Evolutionary conservation across 2,113 vertebrate species (phyloP), one percentile per base, ranked within the genome.

Genomic region (Pseudorhombus dupliciocellatus): DNA sequence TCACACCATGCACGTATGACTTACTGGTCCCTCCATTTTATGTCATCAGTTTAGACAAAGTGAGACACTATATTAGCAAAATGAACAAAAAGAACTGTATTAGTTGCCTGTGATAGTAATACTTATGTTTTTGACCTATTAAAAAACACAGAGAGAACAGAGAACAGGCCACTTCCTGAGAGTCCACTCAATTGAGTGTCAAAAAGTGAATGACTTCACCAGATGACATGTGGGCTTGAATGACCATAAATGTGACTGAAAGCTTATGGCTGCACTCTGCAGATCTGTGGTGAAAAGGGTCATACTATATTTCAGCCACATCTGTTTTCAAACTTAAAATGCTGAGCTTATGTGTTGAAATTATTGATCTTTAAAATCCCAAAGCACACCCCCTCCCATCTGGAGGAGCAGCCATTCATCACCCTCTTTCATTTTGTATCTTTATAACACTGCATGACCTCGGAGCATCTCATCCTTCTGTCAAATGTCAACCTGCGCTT

Each of bases 291-390:
- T 21, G 20, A 50, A 44, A 20, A 53, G 22, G 11, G 44, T 68
- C 40, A 1, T 48, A 50, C 42, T 25, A 25, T 46, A 12, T 51
- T 75, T 73, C 28, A 75, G 16, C 21, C 42, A 77, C 69, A 77
- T 85, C 66, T 78, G 57, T 52, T 67, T 51, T 75, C 31, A 11
- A 42, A 58, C 69, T 66, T 77, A 15, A 63, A 71, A 44, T 34
- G 21, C 30, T 51, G 12, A 60, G 44, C 31, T 57, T 4, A 48
- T 60, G 37, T 79, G 64, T 59, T 79, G 22, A 73, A 85, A 73
- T 40, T 20, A 88, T 82, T 82, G 78, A 80, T 77, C 60, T 42
- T 24, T 70, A 10, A 62, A 70, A 67, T 72, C 69, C 60, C 66
- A n/a, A 3, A 11, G 62, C 54, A 64, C 78, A 55, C 74, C 10